Conservation (phyloP, 1,140 invertebrate species). For the Bombus polaris region DNA sequence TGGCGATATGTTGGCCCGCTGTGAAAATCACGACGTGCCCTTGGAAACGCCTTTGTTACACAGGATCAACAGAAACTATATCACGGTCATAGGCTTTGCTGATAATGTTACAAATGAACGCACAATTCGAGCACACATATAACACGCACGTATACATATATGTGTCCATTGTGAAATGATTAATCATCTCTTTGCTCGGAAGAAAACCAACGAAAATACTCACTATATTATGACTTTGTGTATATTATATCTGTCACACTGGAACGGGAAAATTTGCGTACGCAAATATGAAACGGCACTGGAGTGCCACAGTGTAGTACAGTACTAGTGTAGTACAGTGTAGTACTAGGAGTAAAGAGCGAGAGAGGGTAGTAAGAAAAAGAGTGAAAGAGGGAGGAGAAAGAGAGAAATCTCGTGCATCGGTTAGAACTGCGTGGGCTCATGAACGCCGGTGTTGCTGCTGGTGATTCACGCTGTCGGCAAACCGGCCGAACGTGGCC, state of each 20-base stretch:
- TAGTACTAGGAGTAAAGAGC: background rate
- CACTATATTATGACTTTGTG: constrained; percentile 12
- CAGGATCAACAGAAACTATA: constrained; percentile 48
- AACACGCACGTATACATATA: background rate
- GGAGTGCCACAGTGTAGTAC: background rate
- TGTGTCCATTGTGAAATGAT: background rate
- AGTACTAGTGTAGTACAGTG: too few species aligned
- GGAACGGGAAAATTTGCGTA: constrained; percentile 20
- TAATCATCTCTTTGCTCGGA: background rate
- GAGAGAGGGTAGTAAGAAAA: constrained; percentile 28
- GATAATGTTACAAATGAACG: constrained; percentile 9
- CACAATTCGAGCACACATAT: background rate
- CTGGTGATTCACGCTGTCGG: constrained; percentile 73
- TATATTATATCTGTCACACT: constrained; percentile 30
- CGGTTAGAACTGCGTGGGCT: constrained; percentile 57
- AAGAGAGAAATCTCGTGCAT: constrained; percentile 54
- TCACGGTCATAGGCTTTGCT: constrained; percentile 15
- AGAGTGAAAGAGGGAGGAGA: constrained; percentile 35
- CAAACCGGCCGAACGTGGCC: constrained; percentile 62
- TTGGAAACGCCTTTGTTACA: constrained; percentile 44
- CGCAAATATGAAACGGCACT: constrained; percentile 7
- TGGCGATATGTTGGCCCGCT: background rate
- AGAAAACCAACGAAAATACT: constrained; percentile 28
- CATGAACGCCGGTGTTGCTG: constrained; percentile 59
- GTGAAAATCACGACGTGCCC: constrained; percentile 15